phyloP scores from a whole-genome alignment of 2,113 vertebrate genomes.

The Motacilla tschutschensis region DNA sequence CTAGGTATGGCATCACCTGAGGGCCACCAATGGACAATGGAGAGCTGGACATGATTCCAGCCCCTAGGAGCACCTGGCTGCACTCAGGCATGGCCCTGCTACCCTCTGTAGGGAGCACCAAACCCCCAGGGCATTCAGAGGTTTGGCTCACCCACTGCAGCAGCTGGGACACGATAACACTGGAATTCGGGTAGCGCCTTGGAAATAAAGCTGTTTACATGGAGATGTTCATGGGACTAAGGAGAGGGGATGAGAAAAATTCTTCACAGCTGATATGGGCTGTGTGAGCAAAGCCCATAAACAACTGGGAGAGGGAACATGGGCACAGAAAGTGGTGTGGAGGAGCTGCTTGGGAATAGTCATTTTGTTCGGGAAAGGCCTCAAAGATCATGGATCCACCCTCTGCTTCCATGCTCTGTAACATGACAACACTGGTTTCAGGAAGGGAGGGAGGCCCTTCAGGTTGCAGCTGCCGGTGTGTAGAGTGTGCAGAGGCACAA shows the following conservation, averaged over 20 bases:
- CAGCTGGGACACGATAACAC: neutral
- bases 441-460: too few relatives aligned
- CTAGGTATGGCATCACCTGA: neutral
- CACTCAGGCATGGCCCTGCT: neutral
- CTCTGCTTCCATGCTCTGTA: neutral
- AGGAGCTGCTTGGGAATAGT: neutral
- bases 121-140: fast-evolving
- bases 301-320: neutral
- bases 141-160: neutral
- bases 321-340: neutral
- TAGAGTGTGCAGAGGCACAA: neutral
- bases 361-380: neutral
- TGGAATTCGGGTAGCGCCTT: neutral
- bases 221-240: neutral
- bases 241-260: neutral
- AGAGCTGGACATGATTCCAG: neutral
- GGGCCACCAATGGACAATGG: fast-evolving
- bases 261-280: fast-evolving
- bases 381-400: neutral
- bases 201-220: neutral
- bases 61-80: neutral
- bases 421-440: neutral
- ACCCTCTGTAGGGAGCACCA: neutral
- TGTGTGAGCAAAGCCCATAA: neutral
- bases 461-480: neutral